Conservation (phyloP, 1,140 invertebrate genomes). For the Anastrepha ludens region DNA sequence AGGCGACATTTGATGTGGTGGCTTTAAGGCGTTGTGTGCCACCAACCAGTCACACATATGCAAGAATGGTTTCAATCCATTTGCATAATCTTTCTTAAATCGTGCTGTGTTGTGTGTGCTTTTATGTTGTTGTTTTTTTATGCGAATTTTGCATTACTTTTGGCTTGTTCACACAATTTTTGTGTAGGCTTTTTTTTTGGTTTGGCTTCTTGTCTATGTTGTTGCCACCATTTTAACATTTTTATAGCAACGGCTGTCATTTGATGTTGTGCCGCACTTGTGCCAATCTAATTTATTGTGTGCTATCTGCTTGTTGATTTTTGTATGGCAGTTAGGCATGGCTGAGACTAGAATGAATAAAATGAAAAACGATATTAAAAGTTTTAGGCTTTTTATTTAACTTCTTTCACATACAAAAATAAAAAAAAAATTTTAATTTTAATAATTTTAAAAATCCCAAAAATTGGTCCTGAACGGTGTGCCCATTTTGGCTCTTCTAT, state of each 20-base stretch:
- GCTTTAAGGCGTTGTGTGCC: background rate
- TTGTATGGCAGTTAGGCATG: background rate
- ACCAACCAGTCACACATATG: background rate
- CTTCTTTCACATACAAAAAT: too few relatives aligned
- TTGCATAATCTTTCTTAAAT: background rate
- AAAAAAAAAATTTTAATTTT: too few relatives aligned
- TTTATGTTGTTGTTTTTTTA: background rate
- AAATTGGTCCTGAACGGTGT: too few relatives aligned
- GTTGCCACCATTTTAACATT: background rate
- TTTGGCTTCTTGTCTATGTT: background rate
- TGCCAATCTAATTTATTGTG: conserved; percentile 1
- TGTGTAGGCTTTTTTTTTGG: too few relatives aligned
- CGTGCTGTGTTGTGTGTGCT: background rate
- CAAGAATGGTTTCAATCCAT: background rate
- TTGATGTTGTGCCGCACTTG: conserved; percentile 1
- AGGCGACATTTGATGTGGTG: background rate
- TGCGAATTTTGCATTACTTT: background rate
- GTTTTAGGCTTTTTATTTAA: too few relatives aligned
- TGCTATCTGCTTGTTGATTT: background rate
- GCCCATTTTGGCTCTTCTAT: too few relatives aligned
- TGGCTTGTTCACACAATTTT: background rate
- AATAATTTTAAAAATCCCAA: too few relatives aligned
- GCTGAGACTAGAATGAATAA: too few relatives aligned
- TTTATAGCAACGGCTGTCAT: background rate
- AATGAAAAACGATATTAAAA: too few relatives aligned